Conservation (phyloP, 2,113 vertebrate genomes). For the Rhadina sibilatrix region DNA sequence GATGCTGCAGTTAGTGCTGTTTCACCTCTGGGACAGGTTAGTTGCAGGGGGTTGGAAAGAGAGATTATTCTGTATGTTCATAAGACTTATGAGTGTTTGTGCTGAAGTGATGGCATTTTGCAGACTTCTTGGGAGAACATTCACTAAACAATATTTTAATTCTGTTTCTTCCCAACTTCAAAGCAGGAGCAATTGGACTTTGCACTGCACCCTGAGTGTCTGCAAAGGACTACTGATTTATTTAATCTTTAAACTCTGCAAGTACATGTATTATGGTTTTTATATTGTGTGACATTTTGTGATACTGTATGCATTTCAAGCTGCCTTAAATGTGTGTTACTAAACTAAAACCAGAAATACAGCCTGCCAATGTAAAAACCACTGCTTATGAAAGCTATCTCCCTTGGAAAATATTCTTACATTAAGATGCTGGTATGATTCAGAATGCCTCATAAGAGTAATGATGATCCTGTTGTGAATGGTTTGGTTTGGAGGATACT, state of each 20-base stretch:
- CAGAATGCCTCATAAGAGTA: not conserved
- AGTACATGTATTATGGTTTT: not conserved
- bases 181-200: conserved; percentile 33
- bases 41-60: not conserved
- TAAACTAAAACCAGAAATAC: not conserved
- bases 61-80: not conserved
- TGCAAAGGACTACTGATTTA: conserved; percentile 16
- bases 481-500: not conserved
- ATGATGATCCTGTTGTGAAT: not conserved
- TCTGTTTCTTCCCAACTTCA: not conserved
- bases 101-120: not conserved
- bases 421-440: not conserved
- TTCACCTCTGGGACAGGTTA: not conserved
- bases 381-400: not conserved
- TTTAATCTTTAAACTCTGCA: conserved; percentile 27
- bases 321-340: not conserved
- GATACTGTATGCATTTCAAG: not conserved
- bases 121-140: not conserved
- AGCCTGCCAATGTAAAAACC: not conserved
- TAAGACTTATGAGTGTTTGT: not conserved
- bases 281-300: not conserved
- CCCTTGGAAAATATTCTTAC: not conserved
- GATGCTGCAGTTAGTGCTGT: not conserved
- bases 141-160: not conserved
- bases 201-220: conserved; percentile 5